Base-by-base conservation (phyloP, 2,113 vertebrate species). In the Porphyrio hochstetteri region DNA sequence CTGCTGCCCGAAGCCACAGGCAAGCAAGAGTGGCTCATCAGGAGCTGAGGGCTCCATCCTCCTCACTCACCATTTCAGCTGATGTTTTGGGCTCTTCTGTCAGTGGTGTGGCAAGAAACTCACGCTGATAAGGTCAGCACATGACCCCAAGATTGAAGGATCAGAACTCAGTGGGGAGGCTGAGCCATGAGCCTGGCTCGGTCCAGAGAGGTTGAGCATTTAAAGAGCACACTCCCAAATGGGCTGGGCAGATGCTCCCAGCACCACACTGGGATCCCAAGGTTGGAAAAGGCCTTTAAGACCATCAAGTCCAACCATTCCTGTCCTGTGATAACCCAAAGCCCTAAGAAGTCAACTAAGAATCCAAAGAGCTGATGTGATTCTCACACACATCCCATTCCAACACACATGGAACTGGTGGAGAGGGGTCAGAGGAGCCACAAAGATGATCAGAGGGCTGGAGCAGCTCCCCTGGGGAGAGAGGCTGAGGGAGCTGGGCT, bases 361-460 rank as follows among this genome's bases (percentile, higher is more conserved):
- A 18, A 25, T 7, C 27, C 27, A 18, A 69, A n/a, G 14, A 52
- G 28, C 29, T 35, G 0, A 0, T 1, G 24, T 9, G 23, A 21
- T 11, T 35, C 59, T 33, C 8, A 12, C 55, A 12, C 55, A 44
- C 50, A 11, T 25, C 68, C 38, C 11, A n/a, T n/a, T n/a, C n/a
- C n/a, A n/a, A n/a, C n/a, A n/a, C n/a, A n/a, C n/a, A n/a, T n/a
- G n/a, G n/a, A n/a, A n/a, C n/a, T n/a, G n/a, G n/a, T n/a, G n/a
- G n/a, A n/a, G n/a, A n/a, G n/a, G n/a, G n/a, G n/a, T n/a, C n/a
- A n/a, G n/a, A n/a, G n/a, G n/a, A n/a, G n/a, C n/a, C n/a, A n/a
- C n/a, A n/a, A n/a, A n/a, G n/a, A n/a, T n/a, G n/a, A n/a, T n/a
- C n/a, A n/a, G n/a, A n/a, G n/a, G n/a, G n/a, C n/a, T n/a, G n/a